phyloP scores from a whole-genome alignment of 1,140 invertebrate species.

The Coenobita brevimanus region DNA sequence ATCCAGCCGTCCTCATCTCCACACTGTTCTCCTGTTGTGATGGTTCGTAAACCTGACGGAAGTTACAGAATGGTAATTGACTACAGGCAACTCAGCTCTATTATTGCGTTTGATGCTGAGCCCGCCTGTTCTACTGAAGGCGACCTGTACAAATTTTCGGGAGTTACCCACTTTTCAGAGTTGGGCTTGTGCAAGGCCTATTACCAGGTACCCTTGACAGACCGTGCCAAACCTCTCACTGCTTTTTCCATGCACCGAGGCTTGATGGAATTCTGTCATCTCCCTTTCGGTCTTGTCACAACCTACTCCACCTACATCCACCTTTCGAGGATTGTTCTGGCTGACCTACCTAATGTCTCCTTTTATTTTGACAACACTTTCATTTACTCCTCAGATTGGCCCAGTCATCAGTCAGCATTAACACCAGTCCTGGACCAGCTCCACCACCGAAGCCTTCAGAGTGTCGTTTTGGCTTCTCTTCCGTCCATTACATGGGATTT shows the following conservation, averaged over 20 bases:
- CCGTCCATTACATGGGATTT: neutral
- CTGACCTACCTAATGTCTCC: too few species aligned
- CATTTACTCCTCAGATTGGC: too few species aligned
- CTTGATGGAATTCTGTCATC: too few species aligned
- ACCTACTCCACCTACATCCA: too few species aligned
- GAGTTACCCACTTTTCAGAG: neutral
- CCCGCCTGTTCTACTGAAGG: neutral
- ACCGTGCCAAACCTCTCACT: neutral
- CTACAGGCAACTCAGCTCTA: neutral
- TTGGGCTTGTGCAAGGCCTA: constrained; percentile 9
- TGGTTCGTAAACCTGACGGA: neutral
- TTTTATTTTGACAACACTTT: too few species aligned
- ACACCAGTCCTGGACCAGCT: too few species aligned
- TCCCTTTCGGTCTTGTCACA: too few species aligned
- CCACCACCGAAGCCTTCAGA: too few species aligned
- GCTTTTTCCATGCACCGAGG: neutral
- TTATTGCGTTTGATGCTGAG: constrained; percentile 14
- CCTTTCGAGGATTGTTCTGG: too few species aligned
- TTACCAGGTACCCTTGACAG: constrained; percentile 17
- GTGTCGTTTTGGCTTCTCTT: neutral
- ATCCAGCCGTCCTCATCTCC: constrained; percentile 4
- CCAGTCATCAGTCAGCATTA: too few species aligned
- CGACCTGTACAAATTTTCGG: neutral
- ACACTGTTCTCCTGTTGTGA: neutral
- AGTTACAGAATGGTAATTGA: constrained; percentile 12